These are phyloP conservation scores for Aythya fuligula DNA, from an alignment of 2,797 vertebrate species.

Conservation along the genomic window DNA sequence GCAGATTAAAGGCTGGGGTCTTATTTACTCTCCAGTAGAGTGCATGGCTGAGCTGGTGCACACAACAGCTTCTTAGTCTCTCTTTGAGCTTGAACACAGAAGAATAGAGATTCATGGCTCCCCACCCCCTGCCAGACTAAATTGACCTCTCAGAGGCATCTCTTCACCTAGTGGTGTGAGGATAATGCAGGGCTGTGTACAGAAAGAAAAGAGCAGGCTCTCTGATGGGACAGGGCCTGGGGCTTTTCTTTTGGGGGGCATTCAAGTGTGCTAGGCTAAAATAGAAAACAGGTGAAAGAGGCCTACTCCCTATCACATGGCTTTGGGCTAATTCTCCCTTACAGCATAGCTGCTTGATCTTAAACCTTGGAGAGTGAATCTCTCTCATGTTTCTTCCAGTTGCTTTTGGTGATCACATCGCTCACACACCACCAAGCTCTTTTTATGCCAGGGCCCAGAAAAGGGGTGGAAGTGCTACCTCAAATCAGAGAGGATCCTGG, in stretches of 20 bases:
- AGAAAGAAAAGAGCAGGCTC: constrained; percentile 18
- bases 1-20: constrained; percentile 69
- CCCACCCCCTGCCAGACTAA: constrained; percentile 75
- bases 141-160: constrained; percentile 81
- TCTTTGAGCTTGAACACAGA: constrained; percentile 77
- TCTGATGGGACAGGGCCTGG: not conserved
- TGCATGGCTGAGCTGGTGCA: constrained; percentile 78
- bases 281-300: constrained; percentile 52
- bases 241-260: constrained; percentile 48
- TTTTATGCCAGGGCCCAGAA: not conserved
- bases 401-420: not conserved
- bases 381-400: not conserved
- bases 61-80: constrained; percentile 75
- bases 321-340: not conserved
- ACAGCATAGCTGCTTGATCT: not conserved
- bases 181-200: constrained; percentile 49
- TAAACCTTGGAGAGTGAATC: not conserved
- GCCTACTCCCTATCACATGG: not conserved
- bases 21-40: constrained; percentile 79
- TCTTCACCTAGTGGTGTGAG: constrained; percentile 79
- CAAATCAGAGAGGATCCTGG: not conserved
- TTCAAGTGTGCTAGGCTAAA: constrained; percentile 61
- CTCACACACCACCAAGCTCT: not conserved
- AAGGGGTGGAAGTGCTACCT: not conserved
- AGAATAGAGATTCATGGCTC: constrained; percentile 81